These are phyloP conservation scores for Poeciliopsis gracilis DNA, from an alignment of 2,797 vertebrate genomes.

Conservation along the genomic window DNA sequence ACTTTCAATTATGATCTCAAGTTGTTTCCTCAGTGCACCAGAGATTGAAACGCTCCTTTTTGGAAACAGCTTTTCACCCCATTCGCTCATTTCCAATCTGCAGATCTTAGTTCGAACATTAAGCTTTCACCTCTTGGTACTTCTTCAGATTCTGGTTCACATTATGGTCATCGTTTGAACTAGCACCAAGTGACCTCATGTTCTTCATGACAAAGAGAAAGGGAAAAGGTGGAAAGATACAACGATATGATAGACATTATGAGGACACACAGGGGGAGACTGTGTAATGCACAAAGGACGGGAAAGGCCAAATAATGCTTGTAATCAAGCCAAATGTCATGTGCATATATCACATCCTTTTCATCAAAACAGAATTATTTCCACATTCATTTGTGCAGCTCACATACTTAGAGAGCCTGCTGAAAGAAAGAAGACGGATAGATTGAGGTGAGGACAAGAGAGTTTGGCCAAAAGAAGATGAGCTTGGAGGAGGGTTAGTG, in stretches of 20 bases:
- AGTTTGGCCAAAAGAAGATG: constrained; percentile 72
- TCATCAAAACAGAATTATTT: constrained; percentile 21
- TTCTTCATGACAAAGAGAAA: constrained; percentile 24
- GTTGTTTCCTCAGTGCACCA: not conserved
- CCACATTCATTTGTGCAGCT: constrained; percentile 18
- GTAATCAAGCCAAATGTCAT: constrained; percentile 16
- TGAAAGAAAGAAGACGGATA: constrained; percentile 52
- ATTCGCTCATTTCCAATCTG: not conserved
- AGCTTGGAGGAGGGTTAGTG: constrained; percentile 64
- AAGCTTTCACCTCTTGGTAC: constrained; percentile 13
- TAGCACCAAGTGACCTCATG: constrained; percentile 8
- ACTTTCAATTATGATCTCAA: no score
- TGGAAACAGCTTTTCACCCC: not conserved
- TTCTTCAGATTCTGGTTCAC: constrained; percentile 33
- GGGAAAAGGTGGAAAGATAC: constrained; percentile 17
- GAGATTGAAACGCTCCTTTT: not conserved
- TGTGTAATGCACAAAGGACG: constrained; percentile 14
- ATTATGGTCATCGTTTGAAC: constrained; percentile 28
- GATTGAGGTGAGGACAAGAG: constrained; percentile 62
- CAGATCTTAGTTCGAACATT: not conserved
- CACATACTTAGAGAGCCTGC: constrained; percentile 38
- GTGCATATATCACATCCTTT: not conserved
- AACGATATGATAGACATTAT: constrained; percentile 30
- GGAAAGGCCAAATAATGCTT: constrained; percentile 41
- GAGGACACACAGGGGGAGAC: constrained; percentile 29